These are phyloP conservation scores for Corvus cornix DNA, from an alignment of 2,113 vertebrate species.

Conservation along the genomic window DNA sequence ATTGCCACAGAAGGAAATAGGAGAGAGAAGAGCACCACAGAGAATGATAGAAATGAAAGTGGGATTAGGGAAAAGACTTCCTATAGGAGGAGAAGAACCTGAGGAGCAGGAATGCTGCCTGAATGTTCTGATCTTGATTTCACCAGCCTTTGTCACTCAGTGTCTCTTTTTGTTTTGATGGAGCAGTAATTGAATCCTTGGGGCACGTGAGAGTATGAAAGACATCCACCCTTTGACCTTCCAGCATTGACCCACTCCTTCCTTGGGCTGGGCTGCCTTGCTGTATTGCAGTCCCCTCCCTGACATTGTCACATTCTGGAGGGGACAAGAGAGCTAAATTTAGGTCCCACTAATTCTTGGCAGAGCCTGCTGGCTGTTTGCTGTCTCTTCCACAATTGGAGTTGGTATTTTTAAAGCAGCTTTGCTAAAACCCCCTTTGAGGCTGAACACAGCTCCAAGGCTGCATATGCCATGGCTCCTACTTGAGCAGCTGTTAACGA, in stretches of 20 bases:
- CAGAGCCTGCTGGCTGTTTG: constrained; percentile 46
- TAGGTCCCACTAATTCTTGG: constrained; percentile 53
- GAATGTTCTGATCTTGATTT: background rate
- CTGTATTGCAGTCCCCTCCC: constrained; percentile 50
- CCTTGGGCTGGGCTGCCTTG: background rate
- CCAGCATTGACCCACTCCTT: constrained; percentile 28
- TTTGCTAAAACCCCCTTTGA: constrained; percentile 34
- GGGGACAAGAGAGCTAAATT: constrained; percentile 52
- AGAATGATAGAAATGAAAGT: background rate
- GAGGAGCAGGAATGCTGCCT: constrained; percentile 20
- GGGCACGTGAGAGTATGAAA: background rate
- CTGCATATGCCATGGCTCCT: background rate
- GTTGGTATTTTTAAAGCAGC: constrained; percentile 53
- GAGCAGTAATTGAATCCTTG: background rate
- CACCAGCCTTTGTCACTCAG: background rate
- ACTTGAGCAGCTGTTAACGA: constrained; percentile 42
- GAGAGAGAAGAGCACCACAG: background rate
- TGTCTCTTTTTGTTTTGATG: background rate
- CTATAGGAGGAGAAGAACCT: background rate
- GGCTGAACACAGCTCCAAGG: background rate
- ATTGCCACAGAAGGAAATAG: background rate
- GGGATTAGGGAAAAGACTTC: background rate
- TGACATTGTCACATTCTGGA: constrained; percentile 58
- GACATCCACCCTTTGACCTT: constrained; percentile 30
- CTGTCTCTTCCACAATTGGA: constrained; percentile 57